phyloP scores from a whole-genome alignment of 2,888 invertebrate species.

The Dendrolimus houi region DNA sequence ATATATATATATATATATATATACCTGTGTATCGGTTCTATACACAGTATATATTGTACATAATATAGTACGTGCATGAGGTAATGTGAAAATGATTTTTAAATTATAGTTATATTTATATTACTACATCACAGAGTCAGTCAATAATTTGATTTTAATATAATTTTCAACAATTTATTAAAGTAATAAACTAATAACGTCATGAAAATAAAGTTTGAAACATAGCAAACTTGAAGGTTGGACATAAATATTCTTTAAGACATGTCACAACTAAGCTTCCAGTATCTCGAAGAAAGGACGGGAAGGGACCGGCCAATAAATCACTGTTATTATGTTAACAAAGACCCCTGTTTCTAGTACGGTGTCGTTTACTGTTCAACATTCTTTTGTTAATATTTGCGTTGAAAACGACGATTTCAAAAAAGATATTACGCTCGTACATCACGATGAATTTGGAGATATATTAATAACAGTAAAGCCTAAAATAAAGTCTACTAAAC shows the following conservation, averaged over 20 bases:
- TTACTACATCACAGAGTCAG: too few species aligned
- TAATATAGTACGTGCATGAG: too few species aligned
- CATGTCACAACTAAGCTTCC: not conserved
- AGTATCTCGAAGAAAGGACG: not conserved
- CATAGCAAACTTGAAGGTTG: not conserved
- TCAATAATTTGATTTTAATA: too few species aligned
- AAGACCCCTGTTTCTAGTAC: conserved; percentile 14
- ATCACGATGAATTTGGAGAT: not conserved
- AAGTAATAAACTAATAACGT: not conserved
- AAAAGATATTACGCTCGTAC: not conserved
- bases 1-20: too few species aligned
- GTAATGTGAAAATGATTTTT: too few species aligned
- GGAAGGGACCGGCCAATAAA: conserved; percentile 12
- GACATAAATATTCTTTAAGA: not conserved
- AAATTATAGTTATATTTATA: too few species aligned
- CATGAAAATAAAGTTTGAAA: not conserved
- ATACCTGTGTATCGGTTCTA: too few species aligned
- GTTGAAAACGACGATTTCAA: not conserved
- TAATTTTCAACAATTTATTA: not conserved
- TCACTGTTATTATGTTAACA: conserved; percentile 23
- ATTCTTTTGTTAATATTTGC: not conserved
- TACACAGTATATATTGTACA: too few species aligned
- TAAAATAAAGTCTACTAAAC: too few species aligned
- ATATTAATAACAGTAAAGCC: too few species aligned
- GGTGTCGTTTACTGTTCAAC: conserved; percentile 19